Evolutionary conservation across 2,888 invertebrate genomes (phyloP), one percentile per base, ranked within the genome.

Genomic region (Eupeodes luniger): DNA sequence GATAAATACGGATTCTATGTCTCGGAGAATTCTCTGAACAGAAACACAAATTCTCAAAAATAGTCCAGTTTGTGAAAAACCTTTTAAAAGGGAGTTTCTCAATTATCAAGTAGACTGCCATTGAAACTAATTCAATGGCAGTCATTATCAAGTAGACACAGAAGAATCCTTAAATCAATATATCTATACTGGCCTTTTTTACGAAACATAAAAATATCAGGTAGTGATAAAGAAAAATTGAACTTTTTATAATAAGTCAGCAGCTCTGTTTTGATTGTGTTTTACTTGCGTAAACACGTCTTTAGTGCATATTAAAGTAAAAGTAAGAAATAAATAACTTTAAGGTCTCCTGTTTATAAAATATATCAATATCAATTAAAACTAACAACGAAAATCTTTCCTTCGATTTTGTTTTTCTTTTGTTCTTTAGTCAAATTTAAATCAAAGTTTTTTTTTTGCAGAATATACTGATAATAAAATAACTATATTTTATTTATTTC

Each of bases 391-490:
- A 69, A 79, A 14, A 59, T 69, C 51, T 69, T 69, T 49, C 82
- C 59, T 83, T 64, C 62, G 19, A 55, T 44, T 47, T 57, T 62
- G 55, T 49, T 61, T 62, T 77, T 80, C 53, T 53, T 59, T 61
- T 78, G 51, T 78, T 40, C 12, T 14, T 72, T 85, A 72, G 66
- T 36, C 49, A 75, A 53, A 80, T 59, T 85, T 70, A 57, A 87
- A 70, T 66, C 53, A 61, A 16, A 51, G 34, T 78, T 57, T 59
- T 40, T 53, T 67, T 27, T 27, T 4, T 11, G 34, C 62, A 74
- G 57, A 86, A 69, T 77, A 83, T 67, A 74, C 36, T 79, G 51
- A 70, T 76, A 76, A 69, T 76, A 57, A 79, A 76, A 69, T 76
- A 57, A 79, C 49, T 40, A 53, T 55, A 12, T 53, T 75, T 53